Evolutionary conservation across 1,140 invertebrate species (phyloP).

Genomic region (Ridgeia piscesae): DNA sequence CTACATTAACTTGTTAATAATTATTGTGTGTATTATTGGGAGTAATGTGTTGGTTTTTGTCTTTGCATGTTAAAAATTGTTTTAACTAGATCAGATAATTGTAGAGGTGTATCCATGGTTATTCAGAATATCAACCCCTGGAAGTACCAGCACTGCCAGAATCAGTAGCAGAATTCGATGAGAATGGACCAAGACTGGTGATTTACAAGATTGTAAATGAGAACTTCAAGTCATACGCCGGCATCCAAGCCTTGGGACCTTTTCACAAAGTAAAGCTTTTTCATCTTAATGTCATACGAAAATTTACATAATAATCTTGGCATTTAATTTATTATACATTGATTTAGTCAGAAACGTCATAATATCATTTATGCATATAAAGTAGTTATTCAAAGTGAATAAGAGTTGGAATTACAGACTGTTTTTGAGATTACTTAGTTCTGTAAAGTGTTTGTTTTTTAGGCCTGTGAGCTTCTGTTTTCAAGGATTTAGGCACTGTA

Average conservation of each 20-base stretch:
- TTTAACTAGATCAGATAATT: not conserved
- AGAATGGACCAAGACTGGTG: slow-evolving; percentile 69
- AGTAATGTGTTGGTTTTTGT: not conserved
- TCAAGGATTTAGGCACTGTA: too few relatives aligned
- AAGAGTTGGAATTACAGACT: too few relatives aligned
- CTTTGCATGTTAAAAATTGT: not conserved
- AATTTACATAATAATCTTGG: not conserved
- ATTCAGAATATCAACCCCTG: slow-evolving; percentile 51
- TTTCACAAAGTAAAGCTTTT: slow-evolving; percentile 59
- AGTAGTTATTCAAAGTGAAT: too few relatives aligned
- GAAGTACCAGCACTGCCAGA: slow-evolving; percentile 49
- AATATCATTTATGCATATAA: not conserved
- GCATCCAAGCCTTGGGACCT: slow-evolving; percentile 67
- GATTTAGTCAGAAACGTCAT: not conserved
- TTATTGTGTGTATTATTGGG: too few relatives aligned
- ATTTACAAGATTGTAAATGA: slow-evolving; percentile 89
- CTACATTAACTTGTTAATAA: too few relatives aligned
- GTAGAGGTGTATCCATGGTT: not conserved
- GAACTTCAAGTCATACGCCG: slow-evolving; percentile 98
- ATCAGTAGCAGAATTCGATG: slow-evolving; percentile 46
- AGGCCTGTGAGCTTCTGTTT: too few relatives aligned
- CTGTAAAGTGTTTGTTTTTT: too few relatives aligned
- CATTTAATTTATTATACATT: not conserved
- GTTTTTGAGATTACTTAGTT: too few relatives aligned
- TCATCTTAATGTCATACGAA: not conserved